Conservation (phyloP, 2,888 invertebrate species). For the Rotaria macrura region DNA sequence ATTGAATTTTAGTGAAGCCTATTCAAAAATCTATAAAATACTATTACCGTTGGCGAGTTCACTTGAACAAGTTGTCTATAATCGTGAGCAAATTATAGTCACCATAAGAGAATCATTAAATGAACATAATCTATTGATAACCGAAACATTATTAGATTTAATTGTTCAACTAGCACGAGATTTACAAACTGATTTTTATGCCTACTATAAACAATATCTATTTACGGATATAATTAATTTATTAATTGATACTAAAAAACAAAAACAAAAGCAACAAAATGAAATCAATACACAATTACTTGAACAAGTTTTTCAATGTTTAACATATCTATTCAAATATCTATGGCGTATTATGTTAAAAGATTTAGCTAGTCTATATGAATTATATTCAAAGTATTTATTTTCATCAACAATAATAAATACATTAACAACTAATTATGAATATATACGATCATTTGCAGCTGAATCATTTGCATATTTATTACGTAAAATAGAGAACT, state of each 20-base stretch:
- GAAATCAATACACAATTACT: constrained; percentile 64
- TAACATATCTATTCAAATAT: constrained; percentile 80
- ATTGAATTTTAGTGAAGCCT: constrained; percentile 73
- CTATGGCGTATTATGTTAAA: constrained; percentile 71
- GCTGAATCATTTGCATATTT: constrained; percentile 91
- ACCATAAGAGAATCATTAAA: constrained; percentile 63
- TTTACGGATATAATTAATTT: constrained; percentile 66
- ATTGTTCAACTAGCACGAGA: constrained; percentile 75
- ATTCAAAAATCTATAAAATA: constrained; percentile 50
- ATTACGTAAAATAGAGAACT: constrained; percentile 58
- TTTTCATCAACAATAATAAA: not conserved
- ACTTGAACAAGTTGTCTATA: constrained; percentile 21
- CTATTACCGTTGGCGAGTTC: not conserved
- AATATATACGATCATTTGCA: constrained; percentile 79
- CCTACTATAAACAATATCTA: constrained; percentile 49
- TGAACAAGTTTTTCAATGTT: constrained; percentile 71
- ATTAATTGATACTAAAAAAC: constrained; percentile 59
- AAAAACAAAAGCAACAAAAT: constrained; percentile 61
- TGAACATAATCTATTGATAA: not conserved
- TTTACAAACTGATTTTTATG: constrained; percentile 74
- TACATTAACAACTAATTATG: constrained; percentile 56
- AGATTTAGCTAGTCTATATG: constrained; percentile 65
- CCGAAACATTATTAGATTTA: constrained; percentile 47
- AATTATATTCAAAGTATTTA: constrained; percentile 37
- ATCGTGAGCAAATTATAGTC: constrained; percentile 63